Conservation (phyloP, 2,888 invertebrate genomes). For the Phengaris arion region DNA sequence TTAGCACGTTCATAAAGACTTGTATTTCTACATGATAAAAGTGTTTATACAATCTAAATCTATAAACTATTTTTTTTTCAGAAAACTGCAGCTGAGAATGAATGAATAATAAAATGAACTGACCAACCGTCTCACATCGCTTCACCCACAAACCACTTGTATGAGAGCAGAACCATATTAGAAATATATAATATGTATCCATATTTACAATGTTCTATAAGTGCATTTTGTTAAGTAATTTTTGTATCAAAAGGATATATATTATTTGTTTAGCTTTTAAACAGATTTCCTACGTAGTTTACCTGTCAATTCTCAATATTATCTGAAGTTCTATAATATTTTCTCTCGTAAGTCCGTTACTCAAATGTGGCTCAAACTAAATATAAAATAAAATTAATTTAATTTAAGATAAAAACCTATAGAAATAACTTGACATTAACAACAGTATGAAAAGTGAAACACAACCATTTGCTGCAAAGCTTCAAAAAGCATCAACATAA, state of each 20-base stretch:
- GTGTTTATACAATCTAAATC: too few relatives aligned
- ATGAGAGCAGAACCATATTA: slow-evolving; percentile 17
- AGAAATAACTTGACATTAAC: too few relatives aligned
- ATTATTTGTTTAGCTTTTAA: slow-evolving; percentile 33
- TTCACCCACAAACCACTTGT: slow-evolving; percentile 38
- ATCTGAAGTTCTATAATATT: neutral
- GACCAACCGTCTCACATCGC: slow-evolving; percentile 37
- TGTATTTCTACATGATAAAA: too few relatives aligned
- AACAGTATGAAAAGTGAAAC: too few relatives aligned
- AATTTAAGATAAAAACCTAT: neutral
- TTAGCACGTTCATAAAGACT: too few relatives aligned
- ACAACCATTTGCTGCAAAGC: too few relatives aligned
- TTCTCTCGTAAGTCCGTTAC: neutral
- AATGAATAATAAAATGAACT: slow-evolving; percentile 34
- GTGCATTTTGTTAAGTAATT: neutral
- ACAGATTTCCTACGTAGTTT: neutral
- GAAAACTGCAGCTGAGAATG: slow-evolving; percentile 50
- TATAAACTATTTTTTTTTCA: slow-evolving; percentile 48
- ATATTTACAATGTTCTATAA: too few relatives aligned
- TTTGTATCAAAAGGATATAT: slow-evolving; percentile 44
- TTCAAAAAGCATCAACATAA: too few relatives aligned
- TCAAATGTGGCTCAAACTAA: neutral
- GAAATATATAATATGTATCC: too few relatives aligned
- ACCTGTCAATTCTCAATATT: slow-evolving; percentile 8
- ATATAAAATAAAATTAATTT: neutral